These are phyloP conservation scores for Melanotaenia nigrans DNA, from an alignment of 2,797 vertebrate genomes.

Conservation along the genomic window DNA sequence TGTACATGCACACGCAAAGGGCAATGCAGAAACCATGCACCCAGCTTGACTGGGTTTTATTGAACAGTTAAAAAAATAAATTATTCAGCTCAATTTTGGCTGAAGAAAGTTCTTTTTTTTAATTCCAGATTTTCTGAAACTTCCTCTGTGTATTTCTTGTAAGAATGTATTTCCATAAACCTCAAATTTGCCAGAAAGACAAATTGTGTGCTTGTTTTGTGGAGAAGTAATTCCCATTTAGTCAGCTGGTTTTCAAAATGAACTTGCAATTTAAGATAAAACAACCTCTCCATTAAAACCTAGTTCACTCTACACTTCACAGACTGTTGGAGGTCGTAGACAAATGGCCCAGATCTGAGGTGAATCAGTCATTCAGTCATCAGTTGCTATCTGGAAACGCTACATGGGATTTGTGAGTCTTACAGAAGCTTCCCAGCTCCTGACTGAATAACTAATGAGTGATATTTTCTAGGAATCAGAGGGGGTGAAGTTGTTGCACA, in stretches of 20 bases:
- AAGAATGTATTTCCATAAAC: neutral
- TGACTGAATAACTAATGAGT: no score
- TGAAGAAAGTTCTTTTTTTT: no score
- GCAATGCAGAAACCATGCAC: no score
- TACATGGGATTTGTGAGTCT: no score
- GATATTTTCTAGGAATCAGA: neutral
- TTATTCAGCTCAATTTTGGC: no score
- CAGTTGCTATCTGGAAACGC: neutral
- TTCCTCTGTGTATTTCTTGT: neutral
- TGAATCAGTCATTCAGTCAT: neutral
- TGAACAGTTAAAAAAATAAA: no score
- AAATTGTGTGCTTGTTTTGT: neutral
- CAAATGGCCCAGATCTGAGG: neutral
- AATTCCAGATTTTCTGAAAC: no score
- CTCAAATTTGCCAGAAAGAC: neutral
- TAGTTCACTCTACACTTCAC: neutral
- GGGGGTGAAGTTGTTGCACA: neutral
- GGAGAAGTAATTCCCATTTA: neutral
- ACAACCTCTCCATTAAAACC: neutral
- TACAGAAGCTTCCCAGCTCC: no score
- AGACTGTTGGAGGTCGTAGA: neutral
- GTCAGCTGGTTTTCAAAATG: neutral
- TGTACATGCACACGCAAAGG: no score
- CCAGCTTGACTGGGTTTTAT: no score
- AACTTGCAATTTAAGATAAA: no score